Evolutionary conservation across 2,888 invertebrate species (phyloP), one percentile per base, ranked within the genome.

Genomic region (Eledona agricola): DNA sequence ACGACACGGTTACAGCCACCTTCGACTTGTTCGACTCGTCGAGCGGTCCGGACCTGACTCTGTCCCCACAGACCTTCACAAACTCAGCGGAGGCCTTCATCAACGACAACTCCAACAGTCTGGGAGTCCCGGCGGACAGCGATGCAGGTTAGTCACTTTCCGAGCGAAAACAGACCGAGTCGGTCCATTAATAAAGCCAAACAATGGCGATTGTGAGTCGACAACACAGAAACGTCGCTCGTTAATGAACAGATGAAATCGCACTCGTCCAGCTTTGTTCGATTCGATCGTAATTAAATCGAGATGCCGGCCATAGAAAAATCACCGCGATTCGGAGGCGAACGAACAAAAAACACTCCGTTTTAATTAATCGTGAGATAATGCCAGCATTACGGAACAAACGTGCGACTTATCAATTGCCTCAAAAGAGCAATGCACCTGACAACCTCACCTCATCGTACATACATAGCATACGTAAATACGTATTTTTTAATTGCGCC

Each of bases 91-190:
- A 83, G 76, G 82, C 82, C 75, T 82, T 83, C 72, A 81, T 83
- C 77, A 83, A 82, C 75, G 82, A 83, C 78, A 83, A 83, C 77
- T 83, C 82, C 63, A 81, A 83, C 76, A 83, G 83, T 74, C 76
- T 83, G 60, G 82, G 82, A 43, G 81, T 82, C 66, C 80, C 82
- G 37, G 78, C 80, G 64, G 83, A 83, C 71, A 80, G 77, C 69
- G 83, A 83, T 70, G 79, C 81, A 72, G 83, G 83, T 82, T 67
- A 74, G 80, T 60, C 38, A 52, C 23, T 37, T 50, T 32, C 47
- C 26, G 13, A 28, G 17, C 7, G n/a, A 34, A 34, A 34, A 13
- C 19, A 7, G 34, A n/a, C 19, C 4, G 34, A 13, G 13, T 32
- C 25, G 31, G 11, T 25, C 31, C 20, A 42, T 40, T 40, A 40